Evolutionary conservation across 1,140 invertebrate species (phyloP), one percentile per base, ranked within the genome.

Genomic region (Bombus balteatus): DNA sequence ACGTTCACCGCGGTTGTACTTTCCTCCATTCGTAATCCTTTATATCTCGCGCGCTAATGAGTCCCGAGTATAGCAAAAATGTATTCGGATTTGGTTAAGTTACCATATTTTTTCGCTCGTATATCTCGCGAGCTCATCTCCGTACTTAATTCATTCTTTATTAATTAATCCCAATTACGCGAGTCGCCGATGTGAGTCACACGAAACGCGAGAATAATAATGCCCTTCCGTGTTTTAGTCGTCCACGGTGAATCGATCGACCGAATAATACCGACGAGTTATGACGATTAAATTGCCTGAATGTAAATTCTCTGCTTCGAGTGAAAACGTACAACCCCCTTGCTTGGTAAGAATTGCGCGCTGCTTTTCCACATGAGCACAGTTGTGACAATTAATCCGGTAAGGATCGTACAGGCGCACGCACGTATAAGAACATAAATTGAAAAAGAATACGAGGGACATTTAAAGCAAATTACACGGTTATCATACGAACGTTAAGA

Each of bases 141-240:
- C 57, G 57, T 1, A 0, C 57, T 59, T 32, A 18, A 66, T 66
- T 37, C 22, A 3, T 10, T 8, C 41, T 18, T 25, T 57, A 41
- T 73, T 65, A 80, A 72, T 79, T 80, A 80, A 79, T 72, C 66
- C 37, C 62, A 59, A 85, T 85, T 72, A 80, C 39, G 18, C 32
- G 10, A 2, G 12, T 25, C 28, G 15, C 43, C 62, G 22, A 12
- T 37, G 81, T 22, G 47, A 53, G n/a, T 32, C 47, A 8, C 41
- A 43, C 41, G 41, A 65, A 57, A 43, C 81, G 59, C 25, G 41
- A 47, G 53, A 43, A 77, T 47, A 83, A 78, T 70, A 57, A 34
- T 66, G 15, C 28, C 41, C 68, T 22, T 2, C n/a, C n/a, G 37
- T 15, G 32, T 83, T 83, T 83, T 57, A 70, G 59, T 70, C 25